Evolutionary conservation across 2,888 invertebrate genomes (phyloP).

Genomic region (Drosophila robusta): DNA sequence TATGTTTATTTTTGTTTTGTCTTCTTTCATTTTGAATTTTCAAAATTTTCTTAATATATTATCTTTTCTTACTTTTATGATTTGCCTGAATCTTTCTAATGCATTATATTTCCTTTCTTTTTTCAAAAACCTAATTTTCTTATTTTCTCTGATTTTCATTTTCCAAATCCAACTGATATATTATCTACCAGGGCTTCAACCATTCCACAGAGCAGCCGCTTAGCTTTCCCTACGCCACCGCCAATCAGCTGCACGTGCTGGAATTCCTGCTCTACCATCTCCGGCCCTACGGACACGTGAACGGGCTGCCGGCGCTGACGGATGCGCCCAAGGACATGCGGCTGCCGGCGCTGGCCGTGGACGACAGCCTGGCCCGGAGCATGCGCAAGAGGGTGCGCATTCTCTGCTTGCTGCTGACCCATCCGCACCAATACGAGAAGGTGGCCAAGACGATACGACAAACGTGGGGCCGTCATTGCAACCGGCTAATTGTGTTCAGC

Average conservation of each 20-base stretch:
- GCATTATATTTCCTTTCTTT: too few relatives aligned
- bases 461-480: constrained; percentile 97
- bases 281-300: constrained; percentile 89
- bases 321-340: not conserved
- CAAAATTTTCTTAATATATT: too few relatives aligned
- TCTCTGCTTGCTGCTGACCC: constrained; percentile 77
- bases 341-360: not conserved
- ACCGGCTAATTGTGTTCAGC: constrained; percentile 94
- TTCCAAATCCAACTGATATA: not conserved
- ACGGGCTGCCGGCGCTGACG: constrained; percentile 61
- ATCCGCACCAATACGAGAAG: constrained; percentile 92
- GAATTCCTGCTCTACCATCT: constrained; percentile 98
- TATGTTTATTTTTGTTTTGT: too few relatives aligned
- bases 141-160: too few relatives aligned
- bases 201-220: constrained; percentile 96
- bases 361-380: constrained; percentile 21
- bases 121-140: too few relatives aligned
- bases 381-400: constrained; percentile 47
- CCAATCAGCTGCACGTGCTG: constrained; percentile 96
- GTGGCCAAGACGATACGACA: constrained; percentile 95
- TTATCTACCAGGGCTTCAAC: constrained; percentile 72
- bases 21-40: too few relatives aligned
- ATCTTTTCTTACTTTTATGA: too few relatives aligned
- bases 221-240: constrained; percentile 96
- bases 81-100: too few relatives aligned